Evolutionary conservation across 2,888 invertebrate genomes (phyloP).

Genomic region (Leptinotarsa peninsularis): DNA sequence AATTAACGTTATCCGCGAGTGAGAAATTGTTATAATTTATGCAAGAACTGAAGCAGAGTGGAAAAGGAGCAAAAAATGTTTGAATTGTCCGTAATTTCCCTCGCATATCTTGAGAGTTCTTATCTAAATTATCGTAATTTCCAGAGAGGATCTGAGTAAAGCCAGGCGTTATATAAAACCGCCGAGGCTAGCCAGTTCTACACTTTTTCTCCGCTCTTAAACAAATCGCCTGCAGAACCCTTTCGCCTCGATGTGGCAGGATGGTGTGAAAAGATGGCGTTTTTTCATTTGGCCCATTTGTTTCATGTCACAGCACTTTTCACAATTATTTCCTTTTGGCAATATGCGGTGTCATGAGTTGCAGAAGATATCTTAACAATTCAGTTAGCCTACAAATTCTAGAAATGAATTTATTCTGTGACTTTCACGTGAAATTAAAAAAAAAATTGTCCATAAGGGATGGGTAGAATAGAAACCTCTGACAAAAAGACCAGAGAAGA

Average conservation of each 20-base stretch:
- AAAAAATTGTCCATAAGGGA: too few relatives aligned
- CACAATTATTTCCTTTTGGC: slow-evolving; percentile 10
- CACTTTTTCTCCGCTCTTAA: slow-evolving; percentile 45
- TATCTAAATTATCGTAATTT: slow-evolving; percentile 45
- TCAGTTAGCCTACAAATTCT: too few relatives aligned
- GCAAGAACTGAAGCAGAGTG: slow-evolving; percentile 27
- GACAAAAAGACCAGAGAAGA: too few relatives aligned
- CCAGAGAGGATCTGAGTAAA: slow-evolving; percentile 37
- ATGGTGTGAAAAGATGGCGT: slow-evolving; percentile 10
- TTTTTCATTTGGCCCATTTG: slow-evolving; percentile 12
- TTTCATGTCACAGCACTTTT: slow-evolving; percentile 18
- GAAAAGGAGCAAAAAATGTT: slow-evolving; percentile 33
- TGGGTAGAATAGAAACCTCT: too few relatives aligned
- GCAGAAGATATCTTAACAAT: not conserved
- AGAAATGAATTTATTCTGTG: too few relatives aligned
- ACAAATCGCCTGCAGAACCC: slow-evolving; percentile 50
- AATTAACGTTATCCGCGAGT: slow-evolving; percentile 22
- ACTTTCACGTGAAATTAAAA: too few relatives aligned
- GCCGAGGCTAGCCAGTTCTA: slow-evolving; percentile 38
- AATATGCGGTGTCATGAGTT: not conserved
- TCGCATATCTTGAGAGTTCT: slow-evolving; percentile 41
- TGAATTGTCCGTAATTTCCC: slow-evolving; percentile 40
- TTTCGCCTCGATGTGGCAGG: slow-evolving; percentile 33
- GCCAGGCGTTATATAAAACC: slow-evolving; percentile 42
- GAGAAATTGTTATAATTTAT: slow-evolving; percentile 29